Evolutionary conservation across 2,113 vertebrate genomes (phyloP).

Genomic region (Pandion haliaetus): DNA sequence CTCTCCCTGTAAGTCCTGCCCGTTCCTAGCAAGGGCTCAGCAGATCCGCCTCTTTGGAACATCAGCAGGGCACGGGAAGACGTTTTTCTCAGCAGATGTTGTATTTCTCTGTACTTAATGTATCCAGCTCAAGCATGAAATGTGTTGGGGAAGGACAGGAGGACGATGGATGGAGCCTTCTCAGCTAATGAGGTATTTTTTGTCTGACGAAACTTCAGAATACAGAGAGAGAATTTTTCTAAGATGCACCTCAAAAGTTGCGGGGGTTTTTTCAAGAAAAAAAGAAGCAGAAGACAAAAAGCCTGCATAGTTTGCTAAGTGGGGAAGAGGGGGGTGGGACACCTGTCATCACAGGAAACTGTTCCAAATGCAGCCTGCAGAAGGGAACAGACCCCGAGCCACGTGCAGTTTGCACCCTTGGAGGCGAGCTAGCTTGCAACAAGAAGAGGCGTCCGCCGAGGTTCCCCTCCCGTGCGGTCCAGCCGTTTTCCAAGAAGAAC

Average conservation of each 20-base stretch:
- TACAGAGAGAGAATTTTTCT: neutral
- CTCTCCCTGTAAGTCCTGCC: neutral
- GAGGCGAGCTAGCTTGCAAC: no score
- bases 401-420: rapidly evolving
- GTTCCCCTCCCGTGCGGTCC: neutral
- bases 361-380: neutral
- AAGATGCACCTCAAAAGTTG: neutral
- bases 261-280: neutral
- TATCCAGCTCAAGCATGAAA: conserved; percentile 17
- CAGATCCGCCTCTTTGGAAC: rapidly evolving
- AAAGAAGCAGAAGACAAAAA: neutral
- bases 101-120: neutral
- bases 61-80: neutral
- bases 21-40: rapidly evolving
- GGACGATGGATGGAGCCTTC: conserved; percentile 38
- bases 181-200: neutral
- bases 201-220: conserved; percentile 12
- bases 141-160: conserved; percentile 6
- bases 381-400: neutral
- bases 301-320: neutral
- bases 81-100: neutral
- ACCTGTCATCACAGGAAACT: neutral
- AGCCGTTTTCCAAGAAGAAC: neutral
- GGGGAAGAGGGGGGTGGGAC: no score
- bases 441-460: rapidly evolving